Conservation (phyloP, 2,888 invertebrate genomes). For the Megaustenia siamemsis region DNA sequence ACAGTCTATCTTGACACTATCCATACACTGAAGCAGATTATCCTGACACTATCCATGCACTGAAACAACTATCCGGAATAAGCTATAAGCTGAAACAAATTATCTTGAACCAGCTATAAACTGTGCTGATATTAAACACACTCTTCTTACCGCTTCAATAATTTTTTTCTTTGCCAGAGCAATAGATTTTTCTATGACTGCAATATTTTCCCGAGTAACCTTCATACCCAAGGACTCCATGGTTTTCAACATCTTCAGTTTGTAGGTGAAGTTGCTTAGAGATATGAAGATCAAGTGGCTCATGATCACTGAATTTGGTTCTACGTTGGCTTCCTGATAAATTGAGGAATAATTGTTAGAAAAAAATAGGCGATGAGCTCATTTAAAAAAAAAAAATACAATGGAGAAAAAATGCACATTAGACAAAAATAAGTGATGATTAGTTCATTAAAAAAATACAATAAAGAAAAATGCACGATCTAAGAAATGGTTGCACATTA, state of each 20-base stretch:
- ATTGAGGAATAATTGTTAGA: background rate
- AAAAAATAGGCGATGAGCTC: background rate
- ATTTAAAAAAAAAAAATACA: background rate
- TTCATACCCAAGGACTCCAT: slow-evolving; percentile 84
- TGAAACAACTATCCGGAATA: too few species aligned
- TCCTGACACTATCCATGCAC: too few species aligned
- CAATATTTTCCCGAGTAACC: slow-evolving; percentile 84
- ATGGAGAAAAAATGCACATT: background rate
- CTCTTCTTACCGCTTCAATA: slow-evolving; percentile 76
- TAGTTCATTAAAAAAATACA: background rate
- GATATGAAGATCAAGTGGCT: slow-evolving; percentile 86
- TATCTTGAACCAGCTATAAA: too few species aligned
- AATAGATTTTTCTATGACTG: slow-evolving; percentile 85
- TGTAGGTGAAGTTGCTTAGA: slow-evolving; percentile 84
- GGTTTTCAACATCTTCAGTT: slow-evolving; percentile 86
- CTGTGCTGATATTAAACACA: background rate
- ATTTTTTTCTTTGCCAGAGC: slow-evolving; percentile 83
- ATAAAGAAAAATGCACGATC: background rate
- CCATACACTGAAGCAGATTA: too few species aligned
- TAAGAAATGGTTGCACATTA: too few species aligned
- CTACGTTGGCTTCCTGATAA: slow-evolving; percentile 82
- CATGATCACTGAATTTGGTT: slow-evolving; percentile 86
- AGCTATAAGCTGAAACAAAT: too few species aligned
- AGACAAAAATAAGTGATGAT: background rate
- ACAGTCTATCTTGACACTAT: too few species aligned